These are phyloP conservation scores for Sycophila sp. DNA, from an alignment of 1,140 invertebrate genomes.

Conservation along the genomic window DNA sequence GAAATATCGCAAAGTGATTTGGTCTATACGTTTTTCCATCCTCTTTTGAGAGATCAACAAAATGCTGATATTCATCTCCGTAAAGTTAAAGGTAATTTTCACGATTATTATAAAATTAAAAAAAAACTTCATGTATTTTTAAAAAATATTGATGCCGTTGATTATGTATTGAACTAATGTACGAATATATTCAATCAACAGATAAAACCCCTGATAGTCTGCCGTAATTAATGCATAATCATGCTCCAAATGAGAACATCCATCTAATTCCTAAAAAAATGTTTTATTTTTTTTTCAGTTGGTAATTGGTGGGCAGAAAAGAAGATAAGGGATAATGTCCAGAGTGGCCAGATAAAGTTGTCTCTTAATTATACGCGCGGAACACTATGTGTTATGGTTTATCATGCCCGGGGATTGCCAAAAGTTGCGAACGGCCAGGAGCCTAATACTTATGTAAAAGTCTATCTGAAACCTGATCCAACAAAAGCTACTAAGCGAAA, in stretches of 20 bases:
- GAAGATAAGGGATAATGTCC: slow-evolving; percentile 57
- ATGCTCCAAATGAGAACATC: too few relatives aligned
- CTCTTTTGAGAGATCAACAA: slow-evolving; percentile 89
- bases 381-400: slow-evolving; percentile 85
- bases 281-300: slow-evolving; percentile 46
- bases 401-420: slow-evolving; percentile 87
- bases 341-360: slow-evolving; percentile 79
- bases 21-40: slow-evolving; percentile 98
- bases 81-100: slow-evolving; percentile 73
- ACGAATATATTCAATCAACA: too few relatives aligned
- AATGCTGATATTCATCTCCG: slow-evolving; percentile 75
- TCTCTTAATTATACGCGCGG: slow-evolving; percentile 85
- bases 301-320: slow-evolving; percentile 65
- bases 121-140: background rate
- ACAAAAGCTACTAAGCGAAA: slow-evolving; percentile 93
- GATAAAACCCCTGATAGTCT: too few relatives aligned
- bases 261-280: background rate
- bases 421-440: slow-evolving; percentile 77
- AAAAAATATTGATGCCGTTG: background rate
- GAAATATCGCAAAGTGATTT: slow-evolving; percentile 96
- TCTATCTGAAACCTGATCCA: slow-evolving; percentile 89
- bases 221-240: too few relatives aligned
- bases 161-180: too few relatives aligned
- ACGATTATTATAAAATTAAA: slow-evolving; percentile 13
- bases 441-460: slow-evolving; percentile 93